Conservation (phyloP, 2,797 vertebrate species). For the Pteropus rufus region DNA sequence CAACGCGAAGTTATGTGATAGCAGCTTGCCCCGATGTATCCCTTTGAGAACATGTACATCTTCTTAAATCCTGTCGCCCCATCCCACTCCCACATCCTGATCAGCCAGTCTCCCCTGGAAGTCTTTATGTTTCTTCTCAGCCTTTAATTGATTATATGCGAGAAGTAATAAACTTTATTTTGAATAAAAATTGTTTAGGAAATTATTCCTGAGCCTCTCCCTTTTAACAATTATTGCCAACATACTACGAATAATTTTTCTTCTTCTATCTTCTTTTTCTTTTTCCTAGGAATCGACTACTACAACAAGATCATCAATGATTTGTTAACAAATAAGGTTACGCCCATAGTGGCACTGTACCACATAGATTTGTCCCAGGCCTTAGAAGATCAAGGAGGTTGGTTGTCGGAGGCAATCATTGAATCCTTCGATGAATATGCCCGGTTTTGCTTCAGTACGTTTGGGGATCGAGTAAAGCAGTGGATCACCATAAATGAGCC, state of each 20-base stretch:
- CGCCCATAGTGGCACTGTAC: constrained; percentile 86
- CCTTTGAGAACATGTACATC: background rate
- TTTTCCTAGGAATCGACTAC: constrained; percentile 84
- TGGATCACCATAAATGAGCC: constrained; percentile 91
- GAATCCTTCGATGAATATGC: constrained; percentile 84
- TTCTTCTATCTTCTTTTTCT: background rate
- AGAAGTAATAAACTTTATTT: background rate
- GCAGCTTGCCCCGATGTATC: background rate
- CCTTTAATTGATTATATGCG: background rate
- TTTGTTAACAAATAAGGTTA: constrained; percentile 81
- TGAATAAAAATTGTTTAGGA: background rate
- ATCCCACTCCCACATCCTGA: background rate
- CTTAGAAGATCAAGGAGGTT: constrained; percentile 86
- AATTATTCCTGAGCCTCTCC: background rate
- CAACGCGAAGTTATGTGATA: background rate
- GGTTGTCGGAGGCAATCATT: constrained; percentile 80
- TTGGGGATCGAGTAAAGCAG: constrained; percentile 87
- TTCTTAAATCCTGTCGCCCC: background rate
- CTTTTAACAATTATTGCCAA: background rate
- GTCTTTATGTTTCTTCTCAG: background rate
- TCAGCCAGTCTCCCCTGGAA: background rate
- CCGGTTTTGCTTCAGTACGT: constrained; percentile 87
- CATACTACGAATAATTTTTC: background rate
- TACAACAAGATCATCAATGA: constrained; percentile 89
- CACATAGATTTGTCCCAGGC: constrained; percentile 89